Evolutionary conservation across 2,113 vertebrate genomes (phyloP).

Genomic region (Callopanchax toddi): DNA sequence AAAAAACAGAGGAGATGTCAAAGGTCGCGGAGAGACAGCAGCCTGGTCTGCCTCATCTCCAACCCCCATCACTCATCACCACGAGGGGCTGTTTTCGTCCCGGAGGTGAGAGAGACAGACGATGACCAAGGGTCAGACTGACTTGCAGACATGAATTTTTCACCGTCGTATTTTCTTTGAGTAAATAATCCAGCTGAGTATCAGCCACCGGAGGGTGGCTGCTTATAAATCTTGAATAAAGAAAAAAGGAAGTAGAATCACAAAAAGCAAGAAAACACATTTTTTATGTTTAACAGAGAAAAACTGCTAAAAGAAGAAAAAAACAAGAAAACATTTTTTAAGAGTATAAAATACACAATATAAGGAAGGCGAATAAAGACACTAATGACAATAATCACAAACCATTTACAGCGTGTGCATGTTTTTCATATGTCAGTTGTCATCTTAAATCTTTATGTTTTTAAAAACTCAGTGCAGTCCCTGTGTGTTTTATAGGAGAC

Average conservation of each 20-base stretch:
- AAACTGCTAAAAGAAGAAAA: too few species aligned
- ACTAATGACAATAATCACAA: too few species aligned
- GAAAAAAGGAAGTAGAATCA: constrained; percentile 5
- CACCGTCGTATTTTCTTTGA: constrained; percentile 74
- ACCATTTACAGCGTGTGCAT: too few species aligned
- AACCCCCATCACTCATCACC: constrained; percentile 69
- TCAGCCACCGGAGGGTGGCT: constrained; percentile 61
- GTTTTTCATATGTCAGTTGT: too few species aligned
- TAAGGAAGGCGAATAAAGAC: too few species aligned
- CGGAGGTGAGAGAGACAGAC: constrained; percentile 47
- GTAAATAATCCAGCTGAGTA: constrained; percentile 75
- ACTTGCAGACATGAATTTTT: constrained; percentile 76
- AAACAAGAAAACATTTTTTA: too few species aligned
- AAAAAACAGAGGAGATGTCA: constrained; percentile 52
- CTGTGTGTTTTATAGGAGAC: too few species aligned
- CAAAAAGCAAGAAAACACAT: not conserved
- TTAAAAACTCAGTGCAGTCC: too few species aligned
- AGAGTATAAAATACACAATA: too few species aligned
- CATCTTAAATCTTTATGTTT: too few species aligned
- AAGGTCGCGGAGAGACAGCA: constrained; percentile 44
- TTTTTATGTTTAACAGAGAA: not conserved
- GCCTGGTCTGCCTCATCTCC: constrained; percentile 47
- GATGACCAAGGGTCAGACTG: constrained; percentile 70
- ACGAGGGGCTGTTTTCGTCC: constrained; percentile 68
- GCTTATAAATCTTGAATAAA: constrained; percentile 66